phyloP scores from a whole-genome alignment of 2,113 vertebrate genomes.

The Camelus bactrianus region DNA sequence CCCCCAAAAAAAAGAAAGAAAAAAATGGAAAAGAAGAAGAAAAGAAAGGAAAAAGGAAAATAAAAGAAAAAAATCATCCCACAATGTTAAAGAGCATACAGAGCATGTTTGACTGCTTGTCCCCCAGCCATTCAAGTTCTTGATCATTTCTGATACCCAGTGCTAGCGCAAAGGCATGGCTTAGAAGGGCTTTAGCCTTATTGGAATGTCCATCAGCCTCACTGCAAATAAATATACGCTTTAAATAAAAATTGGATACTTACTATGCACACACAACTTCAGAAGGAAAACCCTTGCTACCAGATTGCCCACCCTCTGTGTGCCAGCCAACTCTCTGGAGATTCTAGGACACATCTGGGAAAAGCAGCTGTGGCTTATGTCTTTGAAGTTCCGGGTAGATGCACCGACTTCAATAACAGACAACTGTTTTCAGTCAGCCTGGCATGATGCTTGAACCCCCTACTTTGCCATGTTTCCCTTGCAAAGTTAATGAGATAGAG shows the following conservation, averaged over 20 bases:
- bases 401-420: neutral
- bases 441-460: neutral
- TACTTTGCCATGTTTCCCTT: neutral
- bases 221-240: neutral
- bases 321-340: neutral
- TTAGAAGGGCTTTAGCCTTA: neutral
- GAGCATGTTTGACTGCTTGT: neutral
- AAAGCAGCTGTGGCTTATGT: neutral
- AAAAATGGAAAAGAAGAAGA: too few relatives aligned
- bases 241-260: neutral
- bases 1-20: neutral
- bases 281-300: neutral
- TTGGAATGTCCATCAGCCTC: neutral
- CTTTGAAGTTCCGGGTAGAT: neutral
- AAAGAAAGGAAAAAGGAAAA: neutral
- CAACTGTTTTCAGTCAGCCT: neutral
- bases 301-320: neutral
- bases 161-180: neutral
- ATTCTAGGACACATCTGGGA: neutral
- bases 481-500: constrained; percentile 1
- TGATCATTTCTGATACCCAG: neutral
- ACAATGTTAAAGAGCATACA: neutral
- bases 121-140: neutral
- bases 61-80: neutral
- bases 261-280: neutral